Evolutionary conservation across 2,113 vertebrate genomes (phyloP), one percentile per base, ranked within the genome.

Genomic region (Salminus brasiliensis): DNA sequence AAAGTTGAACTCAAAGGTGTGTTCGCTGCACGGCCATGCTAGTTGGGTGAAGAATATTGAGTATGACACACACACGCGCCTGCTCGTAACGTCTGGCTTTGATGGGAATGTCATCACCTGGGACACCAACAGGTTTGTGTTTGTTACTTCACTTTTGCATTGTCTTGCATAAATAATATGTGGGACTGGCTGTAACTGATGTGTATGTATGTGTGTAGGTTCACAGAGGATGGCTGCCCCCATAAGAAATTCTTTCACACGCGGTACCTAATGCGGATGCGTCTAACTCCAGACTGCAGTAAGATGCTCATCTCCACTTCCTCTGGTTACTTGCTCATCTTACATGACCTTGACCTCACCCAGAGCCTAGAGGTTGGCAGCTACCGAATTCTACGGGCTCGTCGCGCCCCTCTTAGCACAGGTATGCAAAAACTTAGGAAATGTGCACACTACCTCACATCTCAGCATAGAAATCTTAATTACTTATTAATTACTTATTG

Each of bases 1-100:
- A 30, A 98, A 98, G 88, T 86, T 99, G 76, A 98, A 96, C 83
- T 93, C 93, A 7, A 99, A 98, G 90, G 97, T 99, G 45, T 99
- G 98, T 91, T 95, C 97, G 5, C 86, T 99, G 89, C 97, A 99
- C 1, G 98, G 97, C 49, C 98, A 99, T 81, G 97, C 97, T 87
- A 99, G 98, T 93, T 99, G 98, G 98, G 98, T 99, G 86, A 99
- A 99, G 94, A 99, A 99, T 90, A 99, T 99, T 0, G 97, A 99
- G 90, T 99, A 98, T 0, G 98, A 99, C 84, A 98, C 97, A 78
- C 97, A 97, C 88, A 99, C 97, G 0, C 94, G 97, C 36, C 91
- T 99, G n/a, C 92, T 99, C 8, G 98, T 99, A 82, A 99, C 98
- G 0, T 99, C 98, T 8, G 98, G 98, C 76, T 99, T 99, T 49